Base-by-base conservation (phyloP, 2,888 invertebrate genomes). In the Nymphalis urticae region DNA sequence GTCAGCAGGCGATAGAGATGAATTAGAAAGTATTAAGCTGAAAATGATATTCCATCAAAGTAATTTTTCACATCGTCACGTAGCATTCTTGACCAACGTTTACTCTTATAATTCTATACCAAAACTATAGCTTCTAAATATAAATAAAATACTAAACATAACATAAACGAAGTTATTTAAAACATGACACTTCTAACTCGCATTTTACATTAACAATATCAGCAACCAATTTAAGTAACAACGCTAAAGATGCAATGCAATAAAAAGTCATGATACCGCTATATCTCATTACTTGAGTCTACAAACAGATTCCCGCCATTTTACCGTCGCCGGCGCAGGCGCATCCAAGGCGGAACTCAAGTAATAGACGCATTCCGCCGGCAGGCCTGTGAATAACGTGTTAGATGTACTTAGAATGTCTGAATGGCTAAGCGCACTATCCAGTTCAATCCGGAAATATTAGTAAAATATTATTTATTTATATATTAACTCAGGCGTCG, bases 331-430 rank as follows among this genome's bases (percentile, higher is more conserved):
- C 74, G 75, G 77, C 83, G 81, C 84, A 54, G 68, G 64, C 72
- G 75, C 76, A 85, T 82, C 83, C 78, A 76, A 88, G 85, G 88
- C 89, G 88, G 90, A 90, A 89, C 88, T 85, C 83, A 73, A 81
- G 86, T 85, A 86, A 87, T 85, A 85, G 81, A 83, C 86, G 82
- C 89, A 88, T 87, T 88, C 89, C 87, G 77, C 79, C 75, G 80
- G 75, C 79, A 74, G 77, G 81, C 81, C 82, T 84, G 87, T 85
- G 87, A 88, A 87, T 84, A 81, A 84, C 75, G 54, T 17, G 76
- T 78, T 77, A 76, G 75, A 77, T 75, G 77, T 77, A 79, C 81
- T 79, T 80, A 84, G 83, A 82, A 83, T 80, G 78, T 81, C 80
- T 84, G 83, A 87, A 87, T 85, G 82, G 80, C 82, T 82, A 79